These are phyloP conservation scores for Drosophila neoperkinsi DNA, from an alignment of 2,888 invertebrate species.

Conservation along the genomic window DNA sequence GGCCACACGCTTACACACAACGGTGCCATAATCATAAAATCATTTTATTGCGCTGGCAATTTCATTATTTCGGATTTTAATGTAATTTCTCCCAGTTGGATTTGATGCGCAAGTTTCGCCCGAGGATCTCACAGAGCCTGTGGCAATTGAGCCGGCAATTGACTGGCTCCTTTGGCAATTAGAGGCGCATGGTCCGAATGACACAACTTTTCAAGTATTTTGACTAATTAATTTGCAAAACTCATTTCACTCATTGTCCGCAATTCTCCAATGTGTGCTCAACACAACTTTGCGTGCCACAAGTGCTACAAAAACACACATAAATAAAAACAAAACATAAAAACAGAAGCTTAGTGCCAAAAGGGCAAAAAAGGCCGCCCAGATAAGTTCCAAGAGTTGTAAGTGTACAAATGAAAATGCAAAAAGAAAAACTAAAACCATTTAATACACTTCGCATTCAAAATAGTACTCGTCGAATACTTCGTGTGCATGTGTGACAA, in stretches of 20 bases:
- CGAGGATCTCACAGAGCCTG: conserved; percentile 30
- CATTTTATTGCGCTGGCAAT: conserved; percentile 76
- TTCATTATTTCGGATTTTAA: conserved; percentile 77
- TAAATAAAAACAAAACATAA: conserved; percentile 7
- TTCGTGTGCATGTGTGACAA: not conserved
- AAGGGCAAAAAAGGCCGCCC: not conserved
- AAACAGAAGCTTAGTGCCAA: not conserved
- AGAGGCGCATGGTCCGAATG: conserved; percentile 31
- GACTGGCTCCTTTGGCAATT: conserved; percentile 40
- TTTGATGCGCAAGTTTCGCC: conserved; percentile 23
- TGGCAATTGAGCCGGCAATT: conserved; percentile 45
- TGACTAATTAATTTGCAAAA: conserved; percentile 68
- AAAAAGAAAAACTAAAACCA: not conserved
- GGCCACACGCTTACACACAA: conserved; percentile 21
- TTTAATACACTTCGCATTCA: not conserved
- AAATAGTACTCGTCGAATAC: not conserved
- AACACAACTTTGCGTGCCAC: conserved; percentile 57
- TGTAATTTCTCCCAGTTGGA: conserved; percentile 65
- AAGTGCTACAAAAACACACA: conserved; percentile 28
- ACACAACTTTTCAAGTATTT: conserved; percentile 47
- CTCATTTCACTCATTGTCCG: conserved; percentile 33
- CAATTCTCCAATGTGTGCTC: conserved; percentile 64
- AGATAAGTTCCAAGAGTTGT: conserved; percentile 22
- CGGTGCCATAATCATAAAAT: conserved; percentile 72
- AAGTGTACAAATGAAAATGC: not conserved